Percentiles rank a stretch among this genome's conserved stretches.
phyloP scores from a whole-genome alignment of 2,797 vertebrate genomes.

The Xenopus petersii region DNA sequence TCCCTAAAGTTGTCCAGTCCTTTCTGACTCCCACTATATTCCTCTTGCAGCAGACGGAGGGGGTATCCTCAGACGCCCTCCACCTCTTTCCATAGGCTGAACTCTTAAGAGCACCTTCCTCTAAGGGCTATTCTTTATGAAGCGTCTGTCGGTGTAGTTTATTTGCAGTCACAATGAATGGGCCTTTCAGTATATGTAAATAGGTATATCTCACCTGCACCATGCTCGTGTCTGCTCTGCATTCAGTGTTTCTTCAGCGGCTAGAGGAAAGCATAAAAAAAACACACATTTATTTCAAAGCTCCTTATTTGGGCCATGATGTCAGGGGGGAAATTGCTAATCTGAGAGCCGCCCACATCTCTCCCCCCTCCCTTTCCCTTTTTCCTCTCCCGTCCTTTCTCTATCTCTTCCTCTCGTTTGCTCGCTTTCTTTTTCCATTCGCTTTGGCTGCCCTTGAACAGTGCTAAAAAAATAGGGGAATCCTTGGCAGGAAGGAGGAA shows the following conservation, averaged over 20 bases:
- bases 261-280: slow-evolving; percentile 46
- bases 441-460: slow-evolving; percentile 58
- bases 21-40: slow-evolving; percentile 9
- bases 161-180: not conserved
- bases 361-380: slow-evolving; percentile 51
- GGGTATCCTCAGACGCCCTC: slow-evolving; percentile 21
- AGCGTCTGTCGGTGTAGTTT: slow-evolving; percentile 19
- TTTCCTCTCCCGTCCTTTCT: slow-evolving; percentile 40
- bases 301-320: slow-evolving; percentile 84
- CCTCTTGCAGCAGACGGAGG: slow-evolving; percentile 22
- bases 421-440: slow-evolving; percentile 55
- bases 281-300: slow-evolving; percentile 65
- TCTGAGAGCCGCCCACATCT: slow-evolving; percentile 64
- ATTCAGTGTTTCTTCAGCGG: slow-evolving; percentile 38
- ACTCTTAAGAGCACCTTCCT: slow-evolving; percentile 27
- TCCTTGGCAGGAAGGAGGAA: slow-evolving; percentile 46
- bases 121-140: slow-evolving; percentile 22
- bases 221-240: slow-evolving; percentile 24
- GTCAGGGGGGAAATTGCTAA: slow-evolving; percentile 74
- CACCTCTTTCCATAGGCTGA: slow-evolving; percentile 23
- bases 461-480: slow-evolving; percentile 41
- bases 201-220: slow-evolving; percentile 33
- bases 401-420: slow-evolving; percentile 7
- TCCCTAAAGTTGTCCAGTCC: slow-evolving; percentile 7
- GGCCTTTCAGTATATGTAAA: not conserved